phyloP scores from a whole-genome alignment of 2,888 invertebrate genomes.

The Nephrotoma guestfalica region DNA sequence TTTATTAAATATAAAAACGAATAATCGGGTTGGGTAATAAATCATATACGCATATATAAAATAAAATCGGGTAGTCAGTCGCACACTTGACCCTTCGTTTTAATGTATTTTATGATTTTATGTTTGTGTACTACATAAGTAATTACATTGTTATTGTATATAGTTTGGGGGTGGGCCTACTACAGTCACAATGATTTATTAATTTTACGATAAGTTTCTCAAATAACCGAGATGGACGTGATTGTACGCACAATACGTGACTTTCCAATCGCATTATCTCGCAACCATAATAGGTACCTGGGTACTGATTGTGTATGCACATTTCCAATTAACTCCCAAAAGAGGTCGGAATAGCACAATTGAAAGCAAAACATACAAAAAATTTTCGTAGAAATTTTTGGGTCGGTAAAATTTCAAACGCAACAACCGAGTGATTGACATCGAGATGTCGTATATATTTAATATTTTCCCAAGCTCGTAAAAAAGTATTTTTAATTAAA shows the following conservation, averaged over 20 bases:
- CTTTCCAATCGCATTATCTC: too few relatives aligned
- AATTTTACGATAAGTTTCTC: not conserved
- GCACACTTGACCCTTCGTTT: conserved; percentile 3
- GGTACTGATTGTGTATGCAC: not conserved
- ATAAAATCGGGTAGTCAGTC: not conserved
- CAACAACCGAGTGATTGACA: not conserved
- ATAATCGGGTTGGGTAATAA: not conserved
- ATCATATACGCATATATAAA: not conserved
- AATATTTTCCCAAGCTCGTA: not conserved
- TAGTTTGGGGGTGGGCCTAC: not conserved
- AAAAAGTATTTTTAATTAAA: not conserved
- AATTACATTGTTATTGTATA: not conserved
- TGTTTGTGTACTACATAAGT: not conserved
- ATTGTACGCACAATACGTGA: too few relatives aligned
- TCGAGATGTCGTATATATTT: not conserved
- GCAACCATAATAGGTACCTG: not conserved
- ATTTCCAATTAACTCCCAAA: not conserved
- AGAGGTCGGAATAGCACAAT: not conserved
- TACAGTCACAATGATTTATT: not conserved
- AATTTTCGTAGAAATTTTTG: not conserved
- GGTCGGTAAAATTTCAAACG: not conserved
- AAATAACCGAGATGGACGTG: not conserved
- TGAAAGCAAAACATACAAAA: not conserved
- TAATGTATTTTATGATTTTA: not conserved
- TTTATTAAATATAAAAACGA: not conserved